Conservation (phyloP, 1,140 invertebrate genomes). For the Aphidius ervi region DNA sequence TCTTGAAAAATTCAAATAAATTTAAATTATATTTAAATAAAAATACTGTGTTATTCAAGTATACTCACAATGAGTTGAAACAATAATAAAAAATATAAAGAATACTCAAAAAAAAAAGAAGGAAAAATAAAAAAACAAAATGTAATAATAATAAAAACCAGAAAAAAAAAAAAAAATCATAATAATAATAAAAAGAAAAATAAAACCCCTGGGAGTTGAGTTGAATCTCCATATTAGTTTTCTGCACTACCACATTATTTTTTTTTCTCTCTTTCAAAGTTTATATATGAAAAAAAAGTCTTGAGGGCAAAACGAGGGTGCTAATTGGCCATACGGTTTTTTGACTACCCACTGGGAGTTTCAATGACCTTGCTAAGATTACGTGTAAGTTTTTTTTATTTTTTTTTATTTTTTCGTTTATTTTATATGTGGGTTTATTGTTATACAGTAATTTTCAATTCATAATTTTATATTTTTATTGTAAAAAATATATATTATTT, state of each 20-base stretch:
- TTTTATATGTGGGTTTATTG: too few relatives aligned
- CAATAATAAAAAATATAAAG: constrained; percentile 5
- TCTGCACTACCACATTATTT: neutral
- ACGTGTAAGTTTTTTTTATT: too few relatives aligned
- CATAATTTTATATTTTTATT: too few relatives aligned
- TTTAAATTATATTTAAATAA: too few relatives aligned
- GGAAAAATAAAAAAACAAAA: constrained; percentile 8
- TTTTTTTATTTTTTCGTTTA: too few relatives aligned
- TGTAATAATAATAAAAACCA: neutral
- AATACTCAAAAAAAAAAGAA: neutral
- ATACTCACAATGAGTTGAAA: neutral
- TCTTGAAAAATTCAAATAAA: too few relatives aligned
- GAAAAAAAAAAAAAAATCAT: constrained; percentile 3
- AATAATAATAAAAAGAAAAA: constrained; percentile 1
- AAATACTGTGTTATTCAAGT: neutral
- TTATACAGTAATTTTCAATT: too few relatives aligned
- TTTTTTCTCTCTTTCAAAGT: neutral
- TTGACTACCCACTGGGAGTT: neutral
- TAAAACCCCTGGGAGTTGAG: constrained; percentile 11
- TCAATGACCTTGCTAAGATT: neutral
- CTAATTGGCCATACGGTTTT: constrained; percentile 11
- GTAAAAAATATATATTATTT: too few relatives aligned
- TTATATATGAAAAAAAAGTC: neutral
- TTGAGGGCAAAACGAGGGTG: constrained; percentile 11
- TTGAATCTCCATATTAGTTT: neutral